Base-by-base conservation (phyloP, 2,113 vertebrate species). In the Odocoileus virginianus region DNA sequence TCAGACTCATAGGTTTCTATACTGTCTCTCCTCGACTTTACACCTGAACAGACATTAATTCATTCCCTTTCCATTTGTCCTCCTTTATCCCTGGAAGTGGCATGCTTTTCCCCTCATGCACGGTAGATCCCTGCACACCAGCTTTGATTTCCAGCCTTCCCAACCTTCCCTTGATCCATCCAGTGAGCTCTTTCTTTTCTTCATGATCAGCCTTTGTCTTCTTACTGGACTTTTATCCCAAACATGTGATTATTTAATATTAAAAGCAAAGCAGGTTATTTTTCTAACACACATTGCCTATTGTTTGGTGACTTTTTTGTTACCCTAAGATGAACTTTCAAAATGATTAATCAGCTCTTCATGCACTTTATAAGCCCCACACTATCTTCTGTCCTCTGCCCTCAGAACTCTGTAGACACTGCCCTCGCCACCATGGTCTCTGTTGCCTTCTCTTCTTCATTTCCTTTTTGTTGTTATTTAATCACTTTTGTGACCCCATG, bases 61-160 rank as follows among this genome's bases (percentile, higher is more conserved):
- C 9, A 54, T 43, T 87, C n/a, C 36, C 19, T 86, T 88, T 54
- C 27, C n/a, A 52, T 11, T 15, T 47, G 0, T 11, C 13, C 21
- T 85, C 2, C 14, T 57, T 57, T 15, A 43, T 43, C 0, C n/a
- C 7, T 2, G 12, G 19, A 43, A 76, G 7, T 33, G 2, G 1
- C 23, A 0, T 52, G 3, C 3, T 7, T 15, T 61, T 5, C 30
- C 2, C 2, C 67, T 2, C 3, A 0, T 9, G 25, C 3, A 21
- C 0, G 9, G 12, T 36, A 45, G 94, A 52, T 60, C 0, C 3
- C 1, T 88, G 25, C 0, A 16, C 3, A 6, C 6, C 4, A 19
- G 7, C 14, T 43, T 74, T 60, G 33, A 21, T 67, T 74, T 67
- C 36, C 2, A 52, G 14, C 21, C 45, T 87, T 54, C 25, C 2